phyloP scores from a whole-genome alignment of 1,140 invertebrate species.

The Calycopis cecrops region DNA sequence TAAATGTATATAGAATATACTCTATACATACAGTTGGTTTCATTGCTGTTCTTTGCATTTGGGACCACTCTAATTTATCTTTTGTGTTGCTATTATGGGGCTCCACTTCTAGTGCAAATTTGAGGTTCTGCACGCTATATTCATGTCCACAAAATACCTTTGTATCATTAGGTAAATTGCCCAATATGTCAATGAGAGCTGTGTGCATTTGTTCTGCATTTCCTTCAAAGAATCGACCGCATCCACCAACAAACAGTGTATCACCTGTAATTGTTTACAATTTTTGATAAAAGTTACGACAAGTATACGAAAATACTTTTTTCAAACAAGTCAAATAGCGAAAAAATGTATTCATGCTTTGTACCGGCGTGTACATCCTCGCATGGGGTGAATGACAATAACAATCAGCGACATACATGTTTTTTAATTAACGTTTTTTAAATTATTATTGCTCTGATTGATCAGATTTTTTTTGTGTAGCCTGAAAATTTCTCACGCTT shows the following conservation, averaged over 20 bases:
- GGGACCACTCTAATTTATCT: slow-evolving; percentile 85
- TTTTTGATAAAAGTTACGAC: no score
- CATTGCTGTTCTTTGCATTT: slow-evolving; percentile 77
- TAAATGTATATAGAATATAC: not conserved
- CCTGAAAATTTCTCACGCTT: no score
- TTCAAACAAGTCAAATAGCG: no score
- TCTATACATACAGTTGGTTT: slow-evolving; percentile 82
- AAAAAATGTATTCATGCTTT: no score
- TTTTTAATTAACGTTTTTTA: no score
- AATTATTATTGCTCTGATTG: no score
- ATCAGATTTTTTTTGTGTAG: no score
- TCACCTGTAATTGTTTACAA: slow-evolving; percentile 85
- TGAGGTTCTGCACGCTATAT: slow-evolving; percentile 94
- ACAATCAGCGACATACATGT: no score
- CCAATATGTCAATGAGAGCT: slow-evolving; percentile 87
- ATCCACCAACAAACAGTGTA: slow-evolving; percentile 96
- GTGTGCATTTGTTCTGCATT: slow-evolving; percentile 94
- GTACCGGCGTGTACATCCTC: no score
- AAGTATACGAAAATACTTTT: no score
- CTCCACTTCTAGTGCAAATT: slow-evolving; percentile 92
- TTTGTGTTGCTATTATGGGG: slow-evolving; percentile 84
- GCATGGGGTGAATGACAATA: no score
- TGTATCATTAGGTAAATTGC: slow-evolving; percentile 87
- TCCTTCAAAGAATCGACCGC: slow-evolving; percentile 99
- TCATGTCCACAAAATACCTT: slow-evolving; percentile 98